Base-by-base conservation (phyloP, 2,888 invertebrate genomes). In the Tinea trinotella region DNA sequence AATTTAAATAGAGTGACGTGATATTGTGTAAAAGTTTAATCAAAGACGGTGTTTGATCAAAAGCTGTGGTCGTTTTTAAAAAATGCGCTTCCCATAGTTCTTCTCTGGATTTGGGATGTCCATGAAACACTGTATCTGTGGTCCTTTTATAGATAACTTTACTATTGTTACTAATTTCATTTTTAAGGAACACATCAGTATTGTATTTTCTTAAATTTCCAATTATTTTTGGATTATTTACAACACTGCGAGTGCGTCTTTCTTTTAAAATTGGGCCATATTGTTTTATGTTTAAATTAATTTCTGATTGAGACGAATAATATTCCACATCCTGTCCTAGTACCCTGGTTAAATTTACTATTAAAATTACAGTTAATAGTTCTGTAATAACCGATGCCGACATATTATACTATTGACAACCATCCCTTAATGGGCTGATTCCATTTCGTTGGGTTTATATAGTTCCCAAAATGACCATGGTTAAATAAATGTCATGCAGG, bases 21-120 rank as follows among this genome's bases (percentile, higher is more conserved):
- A 93, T 81, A 62, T 88, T 88, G 57, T 87, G 86, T 3, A 93
- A 64, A 10, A 93, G 76, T 49, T 75, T 75, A 1, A 90, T 87
- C 7, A 93, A 72, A 0, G 91, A 90, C n/a, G 80, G 69, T 0
- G 78, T 82, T 71, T 90, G 89, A 58, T 88, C 86, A 44, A 75
- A 83, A 7, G 59, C 65, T 19, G 58, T 50, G 36, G 59, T 69
- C 61, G 78, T 67, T 22, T 85, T 67, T n/a, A 88, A 65, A 62
- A 90, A 88, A 52, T 71, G 77, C 40, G 71, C 73, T 48, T 82
- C 78, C 83, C 90, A 87, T 17, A 87, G 59, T 59, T 90, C 89
- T 61, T 87, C 82, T 56, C 76, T 83, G 0, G 89, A 83, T 69
- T 89, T 90, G 0, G 89, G 89, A 59, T 88, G 76, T 0, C 90